Conservation (phyloP, 2,797 vertebrate species). For the Syngnathus acus region DNA sequence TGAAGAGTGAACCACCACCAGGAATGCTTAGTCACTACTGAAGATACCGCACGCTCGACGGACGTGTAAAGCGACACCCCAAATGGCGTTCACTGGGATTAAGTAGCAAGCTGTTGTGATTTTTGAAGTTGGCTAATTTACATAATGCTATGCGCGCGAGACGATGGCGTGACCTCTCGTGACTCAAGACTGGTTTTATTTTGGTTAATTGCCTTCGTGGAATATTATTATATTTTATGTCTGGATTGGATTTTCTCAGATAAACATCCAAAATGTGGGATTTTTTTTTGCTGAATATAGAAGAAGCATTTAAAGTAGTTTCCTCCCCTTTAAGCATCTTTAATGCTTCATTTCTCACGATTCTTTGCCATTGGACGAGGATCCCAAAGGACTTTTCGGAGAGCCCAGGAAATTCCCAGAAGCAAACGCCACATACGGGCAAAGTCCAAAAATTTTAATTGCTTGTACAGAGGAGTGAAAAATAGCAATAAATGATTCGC, state of each 20-base stretch:
- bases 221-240: background rate
- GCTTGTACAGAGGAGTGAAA: conserved; percentile 9
- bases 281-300: background rate
- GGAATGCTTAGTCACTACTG: too few relatives aligned
- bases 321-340: background rate
- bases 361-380: background rate
- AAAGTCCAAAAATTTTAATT: conserved; percentile 28
- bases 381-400: conserved; percentile 16
- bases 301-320: conserved; percentile 3
- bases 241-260: background rate
- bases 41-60: background rate
- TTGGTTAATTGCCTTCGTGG: background rate
- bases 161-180: background rate
- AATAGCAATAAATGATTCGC: conserved; percentile 8
- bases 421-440: conserved; percentile 8
- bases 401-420: conserved; percentile 16
- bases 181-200: background rate
- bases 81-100: background rate
- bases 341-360: conserved; percentile 5
- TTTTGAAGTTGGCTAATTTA: too few relatives aligned
- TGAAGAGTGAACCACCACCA: conserved; percentile 3
- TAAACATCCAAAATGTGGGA: background rate
- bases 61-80: background rate
- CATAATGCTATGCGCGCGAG: too few relatives aligned
- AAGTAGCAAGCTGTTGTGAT: background rate